These are phyloP conservation scores for Zenarchopterus dispar DNA, from an alignment of 2,797 vertebrate genomes.

Conservation along the genomic window DNA sequence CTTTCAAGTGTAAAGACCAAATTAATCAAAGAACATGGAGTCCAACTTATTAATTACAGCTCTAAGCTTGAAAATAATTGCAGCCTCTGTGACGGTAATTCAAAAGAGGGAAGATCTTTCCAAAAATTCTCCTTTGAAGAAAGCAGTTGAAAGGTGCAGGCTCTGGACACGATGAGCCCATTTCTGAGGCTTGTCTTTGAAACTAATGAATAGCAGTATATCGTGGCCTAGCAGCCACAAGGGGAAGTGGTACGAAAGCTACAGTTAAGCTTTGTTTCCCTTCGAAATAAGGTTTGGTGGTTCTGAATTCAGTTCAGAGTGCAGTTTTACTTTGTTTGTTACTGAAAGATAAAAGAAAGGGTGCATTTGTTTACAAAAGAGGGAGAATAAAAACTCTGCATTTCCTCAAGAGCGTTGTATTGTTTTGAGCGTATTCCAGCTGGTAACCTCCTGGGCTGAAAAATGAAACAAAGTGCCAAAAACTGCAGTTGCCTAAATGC, in stretches of 20 bases:
- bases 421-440: background rate
- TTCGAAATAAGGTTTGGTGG: constrained; percentile 34
- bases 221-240: constrained; percentile 60
- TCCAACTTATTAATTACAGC: constrained; percentile 75
- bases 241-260: constrained; percentile 55
- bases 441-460: background rate
- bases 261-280: constrained; percentile 42
- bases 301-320: constrained; percentile 43
- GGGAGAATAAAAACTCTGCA: constrained; percentile 1
- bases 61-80: constrained; percentile 81
- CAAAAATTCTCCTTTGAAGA: constrained; percentile 65
- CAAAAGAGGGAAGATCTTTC: constrained; percentile 59
- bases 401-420: background rate
- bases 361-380: constrained; percentile 12
- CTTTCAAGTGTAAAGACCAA: constrained; percentile 43
- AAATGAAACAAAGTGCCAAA: background rate
- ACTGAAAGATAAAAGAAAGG: constrained; percentile 38
- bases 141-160: constrained; percentile 65
- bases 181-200: constrained; percentile 67
- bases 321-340: constrained; percentile 11
- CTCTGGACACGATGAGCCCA: constrained; percentile 57
- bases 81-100: constrained; percentile 71
- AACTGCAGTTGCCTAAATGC: background rate
- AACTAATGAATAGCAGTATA: constrained; percentile 72
- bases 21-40: constrained; percentile 49